Percentiles rank a stretch among this genome's conserved stretches.
These are phyloP conservation scores for Agapostemon virescens DNA, from an alignment of 2,888 invertebrate species.

Conservation along the genomic window DNA sequence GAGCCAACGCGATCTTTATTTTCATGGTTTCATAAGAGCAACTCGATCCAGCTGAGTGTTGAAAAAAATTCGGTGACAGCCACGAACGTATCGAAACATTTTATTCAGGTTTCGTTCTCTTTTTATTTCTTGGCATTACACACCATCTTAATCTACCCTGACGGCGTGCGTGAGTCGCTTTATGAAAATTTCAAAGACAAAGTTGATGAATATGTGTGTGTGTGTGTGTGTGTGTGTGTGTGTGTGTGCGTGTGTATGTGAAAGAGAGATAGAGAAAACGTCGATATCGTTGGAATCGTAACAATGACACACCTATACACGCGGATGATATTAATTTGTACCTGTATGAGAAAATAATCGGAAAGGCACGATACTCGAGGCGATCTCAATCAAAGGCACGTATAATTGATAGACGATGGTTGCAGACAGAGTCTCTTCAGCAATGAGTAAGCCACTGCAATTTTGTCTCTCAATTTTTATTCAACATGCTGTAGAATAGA, in stretches of 20 bases:
- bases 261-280: background rate
- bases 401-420: slow-evolving; percentile 52
- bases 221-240: background rate
- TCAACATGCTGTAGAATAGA: slow-evolving; percentile 56
- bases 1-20: background rate
- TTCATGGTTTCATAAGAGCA: background rate
- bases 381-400: slow-evolving; percentile 64
- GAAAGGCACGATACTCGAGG: slow-evolving; percentile 63
- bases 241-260: background rate
- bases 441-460: slow-evolving; percentile 56
- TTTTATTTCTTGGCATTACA: slow-evolving; percentile 18
- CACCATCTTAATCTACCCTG: slow-evolving; percentile 40
- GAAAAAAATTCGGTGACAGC: slow-evolving; percentile 13
- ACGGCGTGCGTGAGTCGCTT: slow-evolving; percentile 11
- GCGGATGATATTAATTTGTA: slow-evolving; percentile 46
- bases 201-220: background rate
- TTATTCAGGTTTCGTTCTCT: background rate
- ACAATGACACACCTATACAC: slow-evolving; percentile 20
- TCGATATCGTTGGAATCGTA: slow-evolving; percentile 23
- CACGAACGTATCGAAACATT: slow-evolving; percentile 22
- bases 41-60: background rate
- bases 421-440: slow-evolving; percentile 38
- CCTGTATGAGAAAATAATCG: slow-evolving; percentile 59
- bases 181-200: slow-evolving; percentile 16
- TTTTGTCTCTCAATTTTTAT: slow-evolving; percentile 61